A percentile compares a stretch with the other conserved stretches of the same genome.
Conservation (phyloP, 2,888 invertebrate genomes). For the Ditula angustiorana region DNA sequence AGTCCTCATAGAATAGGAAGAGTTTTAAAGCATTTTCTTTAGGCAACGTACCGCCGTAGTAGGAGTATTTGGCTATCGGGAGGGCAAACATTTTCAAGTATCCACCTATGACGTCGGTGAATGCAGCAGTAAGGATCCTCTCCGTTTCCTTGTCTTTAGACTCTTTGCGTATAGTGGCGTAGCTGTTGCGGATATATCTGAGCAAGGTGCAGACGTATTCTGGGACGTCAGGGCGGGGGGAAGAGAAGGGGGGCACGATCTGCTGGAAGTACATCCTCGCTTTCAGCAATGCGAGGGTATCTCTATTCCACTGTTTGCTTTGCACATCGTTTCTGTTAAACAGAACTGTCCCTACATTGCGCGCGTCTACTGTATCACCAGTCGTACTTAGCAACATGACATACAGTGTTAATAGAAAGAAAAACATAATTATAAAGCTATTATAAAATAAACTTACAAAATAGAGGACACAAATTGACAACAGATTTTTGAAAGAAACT, state of each 20-base stretch:
- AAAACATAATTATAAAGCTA: conserved; percentile 53
- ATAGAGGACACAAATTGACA: conserved; percentile 53
- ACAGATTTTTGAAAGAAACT: conserved; percentile 14
- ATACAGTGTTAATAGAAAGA: conserved; percentile 47
- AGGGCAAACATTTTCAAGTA: conserved; percentile 86
- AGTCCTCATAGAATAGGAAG: conserved; percentile 82
- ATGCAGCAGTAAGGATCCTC: conserved; percentile 64
- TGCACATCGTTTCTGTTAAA: conserved; percentile 57
- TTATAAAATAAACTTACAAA: conserved; percentile 70
- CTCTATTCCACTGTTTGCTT: conserved; percentile 57
- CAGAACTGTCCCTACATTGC: conserved; percentile 72
- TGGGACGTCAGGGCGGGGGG: conserved; percentile 49
- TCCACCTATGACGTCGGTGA: conserved; percentile 85
- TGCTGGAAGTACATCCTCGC: conserved; percentile 66
- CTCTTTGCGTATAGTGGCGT: conserved; percentile 56
- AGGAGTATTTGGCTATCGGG: conserved; percentile 86
- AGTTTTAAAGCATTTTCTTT: conserved; percentile 83
- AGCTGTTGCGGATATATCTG: conserved; percentile 60
- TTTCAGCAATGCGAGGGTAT: conserved; percentile 57
- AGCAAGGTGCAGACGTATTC: conserved; percentile 60
- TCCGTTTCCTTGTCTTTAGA: conserved; percentile 50
- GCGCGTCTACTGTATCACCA: conserved; percentile 23
- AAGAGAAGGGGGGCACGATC: conserved; percentile 58
- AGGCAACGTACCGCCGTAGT: conserved; percentile 86
- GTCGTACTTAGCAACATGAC: conserved; percentile 19